Conservation (phyloP, 2,113 vertebrate species). For the Heterotis niloticus region DNA sequence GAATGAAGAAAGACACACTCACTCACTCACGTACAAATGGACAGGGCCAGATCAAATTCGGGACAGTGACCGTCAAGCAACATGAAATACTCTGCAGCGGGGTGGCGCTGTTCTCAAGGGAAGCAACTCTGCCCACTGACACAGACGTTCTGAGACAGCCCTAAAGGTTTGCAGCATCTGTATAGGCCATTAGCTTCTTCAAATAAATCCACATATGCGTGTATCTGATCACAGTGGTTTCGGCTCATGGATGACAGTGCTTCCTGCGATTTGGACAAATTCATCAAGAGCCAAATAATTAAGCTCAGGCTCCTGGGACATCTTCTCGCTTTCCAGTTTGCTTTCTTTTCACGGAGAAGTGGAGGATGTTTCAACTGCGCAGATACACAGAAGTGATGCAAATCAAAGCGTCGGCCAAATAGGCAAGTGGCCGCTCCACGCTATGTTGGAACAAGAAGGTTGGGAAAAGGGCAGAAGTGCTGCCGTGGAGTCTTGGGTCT, state of each 20-base stretch:
- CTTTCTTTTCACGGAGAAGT: background rate
- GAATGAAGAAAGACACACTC: slow-evolving; percentile 35
- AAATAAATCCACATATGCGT: slow-evolving; percentile 41
- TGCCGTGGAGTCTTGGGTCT: too few relatives aligned
- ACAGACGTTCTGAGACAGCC: background rate
- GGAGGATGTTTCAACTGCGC: background rate
- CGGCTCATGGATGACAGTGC: slow-evolving; percentile 35
- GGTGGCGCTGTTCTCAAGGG: too few relatives aligned
- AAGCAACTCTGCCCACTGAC: too few relatives aligned
- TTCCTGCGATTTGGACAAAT: slow-evolving; percentile 48
- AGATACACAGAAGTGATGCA: background rate
- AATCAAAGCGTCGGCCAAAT: too few relatives aligned
- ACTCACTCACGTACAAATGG: background rate
- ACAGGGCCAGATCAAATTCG: background rate
- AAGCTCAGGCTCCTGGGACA: slow-evolving; percentile 26
- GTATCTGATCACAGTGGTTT: slow-evolving; percentile 21
- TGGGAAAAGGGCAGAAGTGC: too few relatives aligned
- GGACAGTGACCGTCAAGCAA: background rate
- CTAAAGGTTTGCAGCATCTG: background rate
- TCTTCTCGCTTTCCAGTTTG: slow-evolving; percentile 21
- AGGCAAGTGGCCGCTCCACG: too few relatives aligned
- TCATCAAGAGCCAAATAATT: slow-evolving; percentile 31
- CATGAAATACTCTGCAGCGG: background rate
- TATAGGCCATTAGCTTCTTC: slow-evolving; percentile 41
- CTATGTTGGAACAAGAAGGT: too few relatives aligned